Conservation (phyloP, 2,113 vertebrate genomes). For the Coregonus clupeaformis region DNA sequence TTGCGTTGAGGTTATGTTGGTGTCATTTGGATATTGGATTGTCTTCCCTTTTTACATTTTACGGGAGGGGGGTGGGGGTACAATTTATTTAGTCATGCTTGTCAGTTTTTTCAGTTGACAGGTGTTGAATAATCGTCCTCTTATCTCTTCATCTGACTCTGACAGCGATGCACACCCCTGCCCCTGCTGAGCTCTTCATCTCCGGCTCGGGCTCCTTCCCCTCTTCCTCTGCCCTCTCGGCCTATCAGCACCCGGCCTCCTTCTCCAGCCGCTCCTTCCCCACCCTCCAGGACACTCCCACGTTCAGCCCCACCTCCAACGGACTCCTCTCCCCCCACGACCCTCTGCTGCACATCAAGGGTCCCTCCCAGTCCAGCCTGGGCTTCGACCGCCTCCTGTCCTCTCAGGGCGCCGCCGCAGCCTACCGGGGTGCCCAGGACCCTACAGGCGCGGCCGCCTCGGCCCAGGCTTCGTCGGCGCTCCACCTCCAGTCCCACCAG, state of each 20-base stretch:
- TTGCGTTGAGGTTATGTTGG: not conserved
- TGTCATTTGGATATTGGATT: too few species aligned
- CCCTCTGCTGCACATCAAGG: conserved; percentile 85
- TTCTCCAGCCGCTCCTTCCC: conserved; percentile 92
- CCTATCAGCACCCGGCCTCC: conserved; percentile 93
- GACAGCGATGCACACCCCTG: conserved; percentile 93
- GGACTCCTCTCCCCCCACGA: conserved; percentile 86
- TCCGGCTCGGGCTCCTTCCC: conserved; percentile 92
- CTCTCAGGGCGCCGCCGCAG: conserved; percentile 74
- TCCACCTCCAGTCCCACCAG: conserved; percentile 84
- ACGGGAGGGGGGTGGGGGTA: not conserved
- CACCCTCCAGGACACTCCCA: conserved; percentile 87
- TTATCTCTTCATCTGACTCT: not conserved
- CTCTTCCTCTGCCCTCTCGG: conserved; percentile 91
- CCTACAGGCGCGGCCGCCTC: conserved; percentile 76
- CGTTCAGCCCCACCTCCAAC: conserved; percentile 90
- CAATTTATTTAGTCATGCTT: not conserved
- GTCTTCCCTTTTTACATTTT: too few species aligned
- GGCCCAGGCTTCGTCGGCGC: conserved; percentile 77
- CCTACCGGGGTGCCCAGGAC: conserved; percentile 77
- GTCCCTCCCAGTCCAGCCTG: conserved; percentile 77
- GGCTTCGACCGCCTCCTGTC: conserved; percentile 80
- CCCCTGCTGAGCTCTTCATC: conserved; percentile 92
- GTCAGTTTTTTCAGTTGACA: not conserved
- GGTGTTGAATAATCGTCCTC: not conserved